Percentiles rank a stretch among this genome's conserved stretches.
phyloP scores from a whole-genome alignment of 2,113 vertebrate species.

The Chauna torquata region DNA sequence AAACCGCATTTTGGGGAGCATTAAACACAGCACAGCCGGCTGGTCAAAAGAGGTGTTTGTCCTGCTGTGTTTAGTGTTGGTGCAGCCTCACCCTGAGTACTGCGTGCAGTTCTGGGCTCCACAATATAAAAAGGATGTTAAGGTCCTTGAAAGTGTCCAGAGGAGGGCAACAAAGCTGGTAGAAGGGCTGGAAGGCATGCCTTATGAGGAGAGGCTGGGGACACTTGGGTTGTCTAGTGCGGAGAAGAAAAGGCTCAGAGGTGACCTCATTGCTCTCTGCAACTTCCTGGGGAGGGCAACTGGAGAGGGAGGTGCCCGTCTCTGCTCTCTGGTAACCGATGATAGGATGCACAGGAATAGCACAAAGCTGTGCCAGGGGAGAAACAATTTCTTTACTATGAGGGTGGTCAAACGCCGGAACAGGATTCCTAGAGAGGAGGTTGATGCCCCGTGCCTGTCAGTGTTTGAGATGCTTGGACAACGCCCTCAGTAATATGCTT shows the following conservation, averaged over 20 bases:
- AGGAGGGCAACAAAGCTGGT: background rate
- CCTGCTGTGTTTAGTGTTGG: background rate
- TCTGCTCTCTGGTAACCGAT: background rate
- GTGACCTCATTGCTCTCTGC: background rate
- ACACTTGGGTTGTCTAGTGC: background rate
- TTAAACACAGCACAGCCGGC: background rate
- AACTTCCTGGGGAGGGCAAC: background rate
- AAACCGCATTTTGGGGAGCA: background rate
- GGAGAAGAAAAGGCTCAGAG: background rate
- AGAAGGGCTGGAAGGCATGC: background rate
- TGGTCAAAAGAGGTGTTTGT: background rate
- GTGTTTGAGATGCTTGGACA: background rate
- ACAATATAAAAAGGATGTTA: background rate
- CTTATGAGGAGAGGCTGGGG: background rate
- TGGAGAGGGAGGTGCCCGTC: background rate
- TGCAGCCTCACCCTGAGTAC: background rate
- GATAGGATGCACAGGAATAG: background rate
- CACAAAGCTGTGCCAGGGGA: background rate
- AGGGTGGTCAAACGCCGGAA: background rate
- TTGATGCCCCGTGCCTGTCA: background rate
- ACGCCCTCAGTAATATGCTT: background rate
- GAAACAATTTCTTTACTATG: background rate
- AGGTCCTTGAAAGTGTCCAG: background rate
- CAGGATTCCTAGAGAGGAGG: background rate
- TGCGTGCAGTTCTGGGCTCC: background rate